Evolutionary conservation across 64 coral and sea anemone genomes (phyloP).

Genomic region (Dendrophyllia cribrosa): DNA sequence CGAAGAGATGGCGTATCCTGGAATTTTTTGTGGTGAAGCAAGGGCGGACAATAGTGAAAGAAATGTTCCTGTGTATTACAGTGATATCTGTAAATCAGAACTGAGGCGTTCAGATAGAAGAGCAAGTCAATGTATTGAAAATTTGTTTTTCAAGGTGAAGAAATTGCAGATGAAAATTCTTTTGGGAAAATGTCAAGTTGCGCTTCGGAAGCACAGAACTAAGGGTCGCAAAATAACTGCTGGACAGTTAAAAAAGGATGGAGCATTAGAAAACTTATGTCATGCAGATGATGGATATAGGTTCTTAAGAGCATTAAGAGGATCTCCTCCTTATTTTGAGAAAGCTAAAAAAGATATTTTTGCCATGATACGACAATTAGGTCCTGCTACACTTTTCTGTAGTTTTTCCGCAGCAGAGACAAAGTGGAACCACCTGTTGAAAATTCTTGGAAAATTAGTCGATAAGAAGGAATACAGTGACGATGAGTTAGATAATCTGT

Average conservation of each 20-base stretch:
- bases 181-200: conserved; percentile 15
- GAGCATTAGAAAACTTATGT: conserved; percentile 1
- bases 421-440: conserved; percentile 17
- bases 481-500: conserved; percentile 45
- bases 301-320: conserved; percentile 14
- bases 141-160: conserved; percentile 28
- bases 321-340: conserved; percentile 65
- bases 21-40: conserved; percentile 38
- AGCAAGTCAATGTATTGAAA: conserved; percentile 15
- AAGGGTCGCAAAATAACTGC: conserved; percentile 3
- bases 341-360: conserved; percentile 29
- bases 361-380: conserved; percentile 17
- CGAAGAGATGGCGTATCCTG: conserved; percentile 57
- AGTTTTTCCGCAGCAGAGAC: conserved; percentile 40
- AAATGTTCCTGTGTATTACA: conserved; percentile 9
- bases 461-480: conserved; percentile 56
- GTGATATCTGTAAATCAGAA: conserved; percentile 66
- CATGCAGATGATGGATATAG: conserved; percentile 10
- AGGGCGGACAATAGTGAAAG: conserved; percentile 21
- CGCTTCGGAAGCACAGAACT: background rate
- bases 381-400: conserved; percentile 6
- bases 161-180: conserved; percentile 55
- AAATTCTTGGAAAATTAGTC: conserved; percentile 59
- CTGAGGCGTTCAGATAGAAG: conserved; percentile 21
- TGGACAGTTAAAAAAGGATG: conserved; percentile 21